Conservation (phyloP, 2,113 vertebrate species). For the Sinocyclocheilus maitianheensis region DNA sequence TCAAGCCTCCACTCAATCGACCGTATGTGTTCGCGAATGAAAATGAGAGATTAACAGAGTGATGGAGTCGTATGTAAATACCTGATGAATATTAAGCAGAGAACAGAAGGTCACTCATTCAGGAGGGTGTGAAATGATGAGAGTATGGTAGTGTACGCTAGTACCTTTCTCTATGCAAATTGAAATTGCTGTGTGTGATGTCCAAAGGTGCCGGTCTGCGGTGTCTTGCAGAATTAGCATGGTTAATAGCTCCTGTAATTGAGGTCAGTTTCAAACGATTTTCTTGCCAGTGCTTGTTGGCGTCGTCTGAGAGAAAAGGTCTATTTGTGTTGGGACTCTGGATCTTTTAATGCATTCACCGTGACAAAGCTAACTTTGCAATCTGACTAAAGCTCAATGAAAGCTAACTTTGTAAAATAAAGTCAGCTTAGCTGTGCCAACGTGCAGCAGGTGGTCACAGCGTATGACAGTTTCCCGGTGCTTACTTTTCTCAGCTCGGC, state of each 20-base stretch:
- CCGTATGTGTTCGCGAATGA: conserved; percentile 50
- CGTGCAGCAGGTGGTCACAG: background rate
- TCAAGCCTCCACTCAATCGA: conserved; percentile 24
- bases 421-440: conserved; percentile 9
- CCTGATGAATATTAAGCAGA: conserved; percentile 59
- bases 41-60: conserved; percentile 52
- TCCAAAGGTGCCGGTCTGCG: conserved; percentile 50
- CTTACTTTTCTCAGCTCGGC: background rate
- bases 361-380: conserved; percentile 13
- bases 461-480: background rate
- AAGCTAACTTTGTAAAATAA: background rate
- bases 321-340: conserved; percentile 34
- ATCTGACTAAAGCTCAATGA: background rate
- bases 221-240: conserved; percentile 51
- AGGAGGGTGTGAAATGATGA: conserved; percentile 45
- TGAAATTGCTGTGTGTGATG: conserved; percentile 44
- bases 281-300: conserved; percentile 36
- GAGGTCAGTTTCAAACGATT: conserved; percentile 56
- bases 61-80: conserved; percentile 59
- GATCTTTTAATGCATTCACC: conserved; percentile 8
- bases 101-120: conserved; percentile 59
- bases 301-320: conserved; percentile 23
- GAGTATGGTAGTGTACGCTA: conserved; percentile 33
- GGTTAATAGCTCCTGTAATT: conserved; percentile 57
- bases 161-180: conserved; percentile 46